phyloP scores from a whole-genome alignment of 2,797 vertebrate species.

The Gambelia wislizenii region DNA sequence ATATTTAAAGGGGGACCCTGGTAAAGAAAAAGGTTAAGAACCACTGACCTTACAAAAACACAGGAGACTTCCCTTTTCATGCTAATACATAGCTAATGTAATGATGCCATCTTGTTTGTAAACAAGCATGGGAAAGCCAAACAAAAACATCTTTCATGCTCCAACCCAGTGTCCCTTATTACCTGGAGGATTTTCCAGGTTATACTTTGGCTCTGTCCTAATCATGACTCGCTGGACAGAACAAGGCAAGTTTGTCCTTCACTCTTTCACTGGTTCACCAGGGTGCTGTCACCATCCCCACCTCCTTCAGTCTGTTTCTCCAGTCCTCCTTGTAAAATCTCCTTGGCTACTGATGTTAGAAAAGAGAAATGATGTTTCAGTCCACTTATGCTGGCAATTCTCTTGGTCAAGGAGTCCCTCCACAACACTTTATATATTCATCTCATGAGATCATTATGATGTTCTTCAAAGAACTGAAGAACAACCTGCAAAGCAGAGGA shows the following conservation, averaged over 20 bases:
- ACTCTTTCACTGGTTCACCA: not conserved
- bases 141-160: too few relatives aligned
- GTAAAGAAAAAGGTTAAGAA: too few relatives aligned
- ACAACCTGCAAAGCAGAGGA: not conserved
- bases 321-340: not conserved
- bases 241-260: not conserved
- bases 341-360: not conserved
- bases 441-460: not conserved
- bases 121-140: too few relatives aligned
- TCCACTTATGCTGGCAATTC: not conserved
- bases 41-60: too few relatives aligned
- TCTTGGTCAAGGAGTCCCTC: not conserved
- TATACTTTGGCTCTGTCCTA: not conserved
- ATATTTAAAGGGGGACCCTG: too few relatives aligned
- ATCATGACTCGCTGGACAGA: not conserved
- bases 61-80: not conserved
- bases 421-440: not conserved
- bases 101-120: not conserved
- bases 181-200: too few relatives aligned
- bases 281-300: too few relatives aligned
- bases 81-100: not conserved
- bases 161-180: not conserved
- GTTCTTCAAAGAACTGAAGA: not conserved
- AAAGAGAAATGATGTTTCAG: not conserved
- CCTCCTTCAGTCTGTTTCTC: not conserved